Conservation (phyloP, 2,888 invertebrate genomes). For the Netelia melanura region DNA sequence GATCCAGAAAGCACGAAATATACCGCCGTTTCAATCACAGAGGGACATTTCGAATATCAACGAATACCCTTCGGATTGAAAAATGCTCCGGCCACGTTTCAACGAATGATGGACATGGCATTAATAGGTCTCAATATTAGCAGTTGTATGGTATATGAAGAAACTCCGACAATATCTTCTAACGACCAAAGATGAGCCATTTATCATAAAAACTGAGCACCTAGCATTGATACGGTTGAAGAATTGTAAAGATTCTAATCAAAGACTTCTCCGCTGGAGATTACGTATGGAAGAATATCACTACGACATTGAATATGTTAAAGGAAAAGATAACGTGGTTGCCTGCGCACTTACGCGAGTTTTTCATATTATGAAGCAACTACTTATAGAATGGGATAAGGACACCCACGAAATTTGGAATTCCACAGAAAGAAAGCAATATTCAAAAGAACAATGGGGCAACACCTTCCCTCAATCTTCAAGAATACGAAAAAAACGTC, state of each 20-base stretch:
- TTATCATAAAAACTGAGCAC: conserved; percentile 64
- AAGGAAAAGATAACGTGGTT: background rate
- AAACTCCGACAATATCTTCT: conserved; percentile 63
- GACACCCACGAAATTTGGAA: background rate
- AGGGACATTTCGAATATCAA: conserved; percentile 46
- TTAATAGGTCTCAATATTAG: conserved; percentile 44
- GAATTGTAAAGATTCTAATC: conserved; percentile 61
- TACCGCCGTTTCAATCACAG: conserved; percentile 43
- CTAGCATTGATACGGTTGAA: conserved; percentile 54
- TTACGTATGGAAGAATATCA: conserved; percentile 75
- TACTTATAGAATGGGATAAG: too few relatives aligned
- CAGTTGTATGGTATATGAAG: conserved; percentile 56
- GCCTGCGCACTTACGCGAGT: too few relatives aligned
- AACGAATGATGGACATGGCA: conserved; percentile 55
- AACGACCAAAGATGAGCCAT: conserved; percentile 51
- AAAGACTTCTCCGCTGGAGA: conserved; percentile 63
- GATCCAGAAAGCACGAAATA: conserved; percentile 42
- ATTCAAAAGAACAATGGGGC: conserved; percentile 30
- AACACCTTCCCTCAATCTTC: conserved; percentile 17
- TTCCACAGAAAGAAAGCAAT: background rate
- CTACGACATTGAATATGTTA: conserved; percentile 74
- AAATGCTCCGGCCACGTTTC: conserved; percentile 57
- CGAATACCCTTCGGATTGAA: conserved; percentile 61
- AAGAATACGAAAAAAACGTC: background rate
- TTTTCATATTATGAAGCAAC: too few relatives aligned